Conservation (phyloP, 2,113 vertebrate species). For the Oreochromis aureus region DNA sequence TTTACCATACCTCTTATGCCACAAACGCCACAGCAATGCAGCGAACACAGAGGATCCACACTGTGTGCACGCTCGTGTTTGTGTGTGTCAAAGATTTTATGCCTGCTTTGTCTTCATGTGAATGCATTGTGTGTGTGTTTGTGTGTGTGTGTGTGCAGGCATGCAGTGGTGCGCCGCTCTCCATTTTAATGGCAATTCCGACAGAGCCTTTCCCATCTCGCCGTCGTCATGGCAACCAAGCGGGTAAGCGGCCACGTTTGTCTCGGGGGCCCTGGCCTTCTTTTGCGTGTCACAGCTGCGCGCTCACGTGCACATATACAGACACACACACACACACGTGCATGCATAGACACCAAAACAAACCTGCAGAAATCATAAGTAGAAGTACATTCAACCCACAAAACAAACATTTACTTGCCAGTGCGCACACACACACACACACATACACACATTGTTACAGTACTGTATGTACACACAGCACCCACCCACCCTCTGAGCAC, state of each 20-base stretch:
- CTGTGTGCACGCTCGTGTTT: not conserved
- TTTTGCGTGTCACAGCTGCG: conserved; percentile 69
- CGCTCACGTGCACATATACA: conserved; percentile 36
- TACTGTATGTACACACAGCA: not conserved
- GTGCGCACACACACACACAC: not conserved
- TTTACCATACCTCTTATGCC: conserved; percentile 1
- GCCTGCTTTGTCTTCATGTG: conserved; percentile 19
- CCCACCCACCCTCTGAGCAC: not conserved
- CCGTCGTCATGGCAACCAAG: conserved; percentile 82
- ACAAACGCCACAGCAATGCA: not conserved
- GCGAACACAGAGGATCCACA: not conserved
- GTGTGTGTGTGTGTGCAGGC: conserved; percentile 53
- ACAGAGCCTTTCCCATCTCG: conserved; percentile 69
- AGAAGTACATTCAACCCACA: not conserved
- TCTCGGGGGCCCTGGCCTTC: conserved; percentile 79
- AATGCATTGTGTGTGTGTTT: conserved; percentile 13
- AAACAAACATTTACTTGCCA: conserved; percentile 7
- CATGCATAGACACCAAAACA: not conserved
- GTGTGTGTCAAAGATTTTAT: not conserved
- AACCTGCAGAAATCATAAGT: not conserved
- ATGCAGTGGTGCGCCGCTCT: conserved; percentile 62
- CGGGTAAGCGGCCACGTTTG: conserved; percentile 73
- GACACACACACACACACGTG: conserved; percentile 49
- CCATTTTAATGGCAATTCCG: conserved; percentile 79
- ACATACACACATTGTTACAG: not conserved